A percentile compares a stretch with the other conserved stretches of the same genome.
phyloP scores from a whole-genome alignment of 2,113 vertebrate genomes.

The Petaurus breviceps region DNA sequence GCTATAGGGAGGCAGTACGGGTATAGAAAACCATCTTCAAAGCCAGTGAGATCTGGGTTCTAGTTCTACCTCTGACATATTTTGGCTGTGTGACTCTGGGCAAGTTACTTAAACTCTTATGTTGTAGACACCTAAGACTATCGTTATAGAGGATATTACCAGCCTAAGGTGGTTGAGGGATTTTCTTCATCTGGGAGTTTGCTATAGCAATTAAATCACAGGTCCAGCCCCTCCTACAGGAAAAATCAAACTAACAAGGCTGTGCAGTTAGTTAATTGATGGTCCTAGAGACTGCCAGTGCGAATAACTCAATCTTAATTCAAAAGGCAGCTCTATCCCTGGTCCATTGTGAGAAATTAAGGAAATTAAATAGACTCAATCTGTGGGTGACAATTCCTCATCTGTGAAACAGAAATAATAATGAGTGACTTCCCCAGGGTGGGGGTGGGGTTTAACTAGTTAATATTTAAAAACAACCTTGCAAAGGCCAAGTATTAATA shows the following conservation, averaged over 20 bases:
- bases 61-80: not conserved
- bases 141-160: not conserved
- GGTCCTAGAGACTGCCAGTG: not conserved
- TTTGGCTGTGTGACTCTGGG: not conserved
- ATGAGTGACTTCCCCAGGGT: not conserved
- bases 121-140: not conserved
- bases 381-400: not conserved
- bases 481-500: not conserved
- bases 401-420: not conserved
- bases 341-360: not conserved
- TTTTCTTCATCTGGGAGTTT: not conserved
- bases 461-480: not conserved
- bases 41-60: not conserved
- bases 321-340: not conserved
- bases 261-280: not conserved
- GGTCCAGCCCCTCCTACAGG: not conserved
- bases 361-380: not conserved
- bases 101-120: not conserved
- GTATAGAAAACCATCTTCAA: not conserved
- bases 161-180: not conserved
- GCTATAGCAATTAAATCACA: not conserved
- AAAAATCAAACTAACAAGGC: not conserved
- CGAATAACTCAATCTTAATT: not conserved
- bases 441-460: not conserved
- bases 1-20: not conserved